phyloP scores from a whole-genome alignment of 2,797 vertebrate species.

The Garrulus glandarius region DNA sequence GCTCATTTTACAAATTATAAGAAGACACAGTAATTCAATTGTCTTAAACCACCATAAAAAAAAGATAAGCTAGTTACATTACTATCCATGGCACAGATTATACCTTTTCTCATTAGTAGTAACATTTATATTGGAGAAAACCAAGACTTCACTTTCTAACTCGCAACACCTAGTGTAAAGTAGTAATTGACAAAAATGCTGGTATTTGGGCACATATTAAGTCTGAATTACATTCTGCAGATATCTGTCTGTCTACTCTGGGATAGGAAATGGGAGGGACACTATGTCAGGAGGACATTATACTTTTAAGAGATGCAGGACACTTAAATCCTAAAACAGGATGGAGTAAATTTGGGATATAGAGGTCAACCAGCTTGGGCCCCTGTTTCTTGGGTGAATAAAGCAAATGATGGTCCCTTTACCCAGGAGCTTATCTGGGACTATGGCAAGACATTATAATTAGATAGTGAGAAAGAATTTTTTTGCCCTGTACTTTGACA shows the following conservation, averaged over 20 bases:
- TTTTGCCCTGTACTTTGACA: neutral
- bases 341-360: neutral
- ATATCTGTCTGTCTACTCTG: neutral
- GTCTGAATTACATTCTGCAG: neutral
- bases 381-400: neutral
- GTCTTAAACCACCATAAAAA: neutral
- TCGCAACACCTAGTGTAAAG: neutral
- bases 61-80: neutral
- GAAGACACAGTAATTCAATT: neutral
- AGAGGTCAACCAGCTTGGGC: neutral
- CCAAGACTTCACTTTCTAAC: neutral
- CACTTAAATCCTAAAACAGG: neutral
- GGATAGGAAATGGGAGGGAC: neutral
- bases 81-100: neutral
- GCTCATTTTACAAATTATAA: neutral
- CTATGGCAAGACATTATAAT: neutral
- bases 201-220: neutral
- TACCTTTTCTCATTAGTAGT: neutral
- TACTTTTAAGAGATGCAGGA: neutral
- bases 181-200: neutral
- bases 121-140: neutral
- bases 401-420: neutral
- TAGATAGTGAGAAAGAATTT: neutral
- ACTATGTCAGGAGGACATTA: accelerated
- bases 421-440: neutral